Percentiles rank a stretch among this genome's conserved stretches.
Evolutionary conservation across 1,140 invertebrate genomes (phyloP).

Genomic region (Temnothorax longispinosus): DNA sequence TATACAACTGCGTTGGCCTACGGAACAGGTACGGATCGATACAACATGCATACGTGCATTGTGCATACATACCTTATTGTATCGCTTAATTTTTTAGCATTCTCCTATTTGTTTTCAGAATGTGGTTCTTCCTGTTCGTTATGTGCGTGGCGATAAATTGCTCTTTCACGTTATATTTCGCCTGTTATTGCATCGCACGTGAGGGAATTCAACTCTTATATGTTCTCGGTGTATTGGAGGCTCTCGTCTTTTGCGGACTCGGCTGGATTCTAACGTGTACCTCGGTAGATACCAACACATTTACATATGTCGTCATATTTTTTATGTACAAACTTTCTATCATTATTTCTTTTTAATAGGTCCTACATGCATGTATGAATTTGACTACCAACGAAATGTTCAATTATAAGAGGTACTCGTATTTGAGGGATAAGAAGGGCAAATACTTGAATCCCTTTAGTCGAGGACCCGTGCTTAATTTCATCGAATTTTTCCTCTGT

Average conservation of each 20-base stretch:
- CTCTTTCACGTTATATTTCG: slow-evolving; percentile 94
- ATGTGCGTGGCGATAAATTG: slow-evolving; percentile 94
- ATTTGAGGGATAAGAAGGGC: slow-evolving; percentile 94
- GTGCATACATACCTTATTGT: background rate
- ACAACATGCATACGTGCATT: background rate
- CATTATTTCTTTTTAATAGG: slow-evolving; percentile 85
- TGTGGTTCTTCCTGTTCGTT: slow-evolving; percentile 97
- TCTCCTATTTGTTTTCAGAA: slow-evolving; percentile 85
- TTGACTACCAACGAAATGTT: slow-evolving; percentile 98
- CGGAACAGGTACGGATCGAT: slow-evolving; percentile 88
- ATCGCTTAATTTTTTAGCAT: slow-evolving; percentile 23
- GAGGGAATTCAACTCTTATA: slow-evolving; percentile 94
- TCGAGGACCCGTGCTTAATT: slow-evolving; percentile 93
- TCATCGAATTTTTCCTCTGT: slow-evolving; percentile 95
- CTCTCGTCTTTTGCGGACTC: slow-evolving; percentile 92
- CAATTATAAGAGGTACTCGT: slow-evolving; percentile 96
- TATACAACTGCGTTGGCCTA: slow-evolving; percentile 96
- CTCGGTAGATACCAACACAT: slow-evolving; percentile 88
- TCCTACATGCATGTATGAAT: slow-evolving; percentile 95
- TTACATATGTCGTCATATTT: background rate
- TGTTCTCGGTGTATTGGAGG: slow-evolving; percentile 92
- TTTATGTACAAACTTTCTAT: slow-evolving; percentile 25
- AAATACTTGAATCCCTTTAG: slow-evolving; percentile 96
- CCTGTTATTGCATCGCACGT: slow-evolving; percentile 93
- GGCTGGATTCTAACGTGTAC: slow-evolving; percentile 95